These are phyloP conservation scores for Norana najaformis DNA, from an alignment of 2,888 invertebrate genomes.

Conservation along the genomic window DNA sequence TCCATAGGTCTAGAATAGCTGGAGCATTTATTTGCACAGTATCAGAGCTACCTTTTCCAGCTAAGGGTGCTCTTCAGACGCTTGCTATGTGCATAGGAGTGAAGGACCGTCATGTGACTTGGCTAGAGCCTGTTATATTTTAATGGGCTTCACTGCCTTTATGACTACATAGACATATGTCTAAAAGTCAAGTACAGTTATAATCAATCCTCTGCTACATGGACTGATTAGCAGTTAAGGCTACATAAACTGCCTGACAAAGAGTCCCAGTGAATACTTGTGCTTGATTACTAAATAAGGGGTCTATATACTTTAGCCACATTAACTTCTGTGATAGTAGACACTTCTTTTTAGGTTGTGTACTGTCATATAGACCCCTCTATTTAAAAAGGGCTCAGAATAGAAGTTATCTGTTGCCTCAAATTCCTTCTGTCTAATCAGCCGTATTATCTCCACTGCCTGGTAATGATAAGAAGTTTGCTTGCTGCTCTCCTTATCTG, in stretches of 20 bases:
- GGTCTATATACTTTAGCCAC: neutral
- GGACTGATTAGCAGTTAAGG: neutral
- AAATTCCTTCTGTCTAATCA: constrained; percentile 13
- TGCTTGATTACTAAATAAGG: neutral
- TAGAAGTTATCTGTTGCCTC: neutral
- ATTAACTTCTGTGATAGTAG: neutral
- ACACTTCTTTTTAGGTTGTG: neutral
- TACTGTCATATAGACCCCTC: neutral
- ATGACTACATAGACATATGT: neutral
- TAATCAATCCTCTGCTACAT: neutral
- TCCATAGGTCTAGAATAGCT: neutral
- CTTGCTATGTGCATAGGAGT: neutral
- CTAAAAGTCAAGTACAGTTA: neutral
- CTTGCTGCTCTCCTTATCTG: neutral
- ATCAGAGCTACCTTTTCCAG: neutral
- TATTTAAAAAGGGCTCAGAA: neutral
- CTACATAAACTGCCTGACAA: too few relatives aligned
- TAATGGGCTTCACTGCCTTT: neutral
- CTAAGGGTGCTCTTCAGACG: neutral
- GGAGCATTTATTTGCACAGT: neutral
- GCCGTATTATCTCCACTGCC: constrained; percentile 3
- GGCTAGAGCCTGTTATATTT: neutral
- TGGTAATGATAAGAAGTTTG: neutral
- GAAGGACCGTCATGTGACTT: neutral
- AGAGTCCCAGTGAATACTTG: neutral